Evolutionary conservation across 2,113 vertebrate species (phyloP), one percentile per base, ranked within the genome.

Genomic region (Muntiacus muntjak): DNA sequence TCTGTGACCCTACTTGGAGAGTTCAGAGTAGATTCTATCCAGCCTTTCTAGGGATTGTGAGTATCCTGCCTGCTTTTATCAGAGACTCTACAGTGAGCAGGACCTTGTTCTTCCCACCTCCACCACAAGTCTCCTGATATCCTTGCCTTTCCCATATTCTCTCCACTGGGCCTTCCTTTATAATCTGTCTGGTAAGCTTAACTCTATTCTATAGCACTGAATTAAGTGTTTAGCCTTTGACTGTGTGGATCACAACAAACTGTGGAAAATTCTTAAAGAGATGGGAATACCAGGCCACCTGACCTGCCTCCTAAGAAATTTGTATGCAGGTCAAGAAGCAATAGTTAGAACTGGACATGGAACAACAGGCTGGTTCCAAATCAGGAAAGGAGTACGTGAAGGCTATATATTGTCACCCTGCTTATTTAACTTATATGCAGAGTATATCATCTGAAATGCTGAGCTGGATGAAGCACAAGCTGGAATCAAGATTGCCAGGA

Each of bases 1-100:
- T 95, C 55, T 90, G 7, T 88, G 52, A 52, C 57, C 96, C 15
- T 91, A 82, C 43, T 87, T 84, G 84, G 85, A 81, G 94, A 93
- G 19, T 12, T 82, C 55, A 79, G 13, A 40, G 52, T 91, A 95
- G 93, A 91, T 40, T 17, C 19, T 71, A 96, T 16, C 67, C 28
- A 89, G 16, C 16, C 28, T 94, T 88, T 82, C 16, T 89, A 76
- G 26, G 83, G 52, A 87, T 62, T 85, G 0, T 95, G 87, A 64
- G 14, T 40, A 25, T 47, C 17, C 57, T 74, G 45, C 13, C 16
- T 93, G 3, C 82, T 95, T 92, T 93, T 78, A 89, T 97, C 62
- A 89, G 26, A 93, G 25, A 89, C 58, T 12, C 55, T 89, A 79
- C 14, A 89, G 40, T 86, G 30, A 97, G 4, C 40, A 95, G 21